Conservation (phyloP, 2,888 invertebrate species). For the Acleris literana region DNA sequence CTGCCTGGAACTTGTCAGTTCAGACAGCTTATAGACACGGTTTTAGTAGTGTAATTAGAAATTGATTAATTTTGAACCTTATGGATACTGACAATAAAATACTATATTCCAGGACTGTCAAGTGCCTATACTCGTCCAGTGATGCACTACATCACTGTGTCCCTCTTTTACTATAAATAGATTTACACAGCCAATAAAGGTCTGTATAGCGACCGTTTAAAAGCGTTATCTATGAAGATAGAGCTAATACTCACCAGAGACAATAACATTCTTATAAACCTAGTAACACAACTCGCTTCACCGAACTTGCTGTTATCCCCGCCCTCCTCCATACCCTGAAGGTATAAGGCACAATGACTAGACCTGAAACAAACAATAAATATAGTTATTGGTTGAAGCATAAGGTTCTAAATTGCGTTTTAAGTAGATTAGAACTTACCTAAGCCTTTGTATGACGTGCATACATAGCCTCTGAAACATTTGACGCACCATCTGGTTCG, state of each 20-base stretch:
- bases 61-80: too few species aligned
- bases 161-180: too few species aligned
- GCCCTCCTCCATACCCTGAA: slow-evolving; percentile 80
- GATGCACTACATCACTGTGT: too few species aligned
- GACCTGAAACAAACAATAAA: slow-evolving; percentile 68
- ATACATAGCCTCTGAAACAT: slow-evolving; percentile 98
- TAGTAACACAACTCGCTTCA: slow-evolving; percentile 94
- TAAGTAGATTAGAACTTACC: slow-evolving; percentile 70
- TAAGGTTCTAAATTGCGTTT: slow-evolving; percentile 15
- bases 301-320: slow-evolving; percentile 86
- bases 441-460: slow-evolving; percentile 95
- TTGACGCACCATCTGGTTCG: slow-evolving; percentile 97
- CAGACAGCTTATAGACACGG: too few species aligned
- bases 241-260: slow-evolving; percentile 86
- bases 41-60: too few species aligned
- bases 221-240: slow-evolving; percentile 1
- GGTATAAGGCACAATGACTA: slow-evolving; percentile 86
- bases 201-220: neutral
- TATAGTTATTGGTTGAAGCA: slow-evolving; percentile 29
- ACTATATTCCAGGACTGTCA: too few species aligned
- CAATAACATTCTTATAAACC: slow-evolving; percentile 94
- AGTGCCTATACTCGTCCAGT: too few species aligned
- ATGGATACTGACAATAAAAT: too few species aligned
- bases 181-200: neutral
- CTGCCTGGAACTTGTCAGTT: too few species aligned